Percentiles rank a stretch among this genome's conserved stretches.
Evolutionary conservation across 2,797 vertebrate genomes (phyloP).

Genomic region (Sebastes cheni): DNA sequence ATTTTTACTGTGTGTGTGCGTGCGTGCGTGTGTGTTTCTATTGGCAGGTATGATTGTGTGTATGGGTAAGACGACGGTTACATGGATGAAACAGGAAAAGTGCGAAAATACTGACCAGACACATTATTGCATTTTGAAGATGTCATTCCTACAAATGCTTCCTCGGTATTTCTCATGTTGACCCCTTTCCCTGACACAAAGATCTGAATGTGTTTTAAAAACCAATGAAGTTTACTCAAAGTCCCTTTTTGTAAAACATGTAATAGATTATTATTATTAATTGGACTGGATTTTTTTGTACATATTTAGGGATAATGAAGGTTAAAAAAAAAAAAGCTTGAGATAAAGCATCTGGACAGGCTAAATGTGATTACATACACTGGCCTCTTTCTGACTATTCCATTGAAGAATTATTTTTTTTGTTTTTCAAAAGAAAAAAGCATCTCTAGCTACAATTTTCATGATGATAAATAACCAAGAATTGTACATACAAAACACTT

Average conservation of each 20-base stretch:
- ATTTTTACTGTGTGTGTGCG: conserved; percentile 75
- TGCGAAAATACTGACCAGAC: conserved; percentile 34
- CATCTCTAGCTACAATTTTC: not conserved
- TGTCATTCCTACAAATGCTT: conserved; percentile 58
- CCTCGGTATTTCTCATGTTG: conserved; percentile 30
- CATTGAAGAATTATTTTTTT: not conserved
- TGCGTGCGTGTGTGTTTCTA: conserved; percentile 60
- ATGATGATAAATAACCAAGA: not conserved
- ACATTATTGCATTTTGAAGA: conserved; percentile 45
- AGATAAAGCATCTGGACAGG: not conserved
- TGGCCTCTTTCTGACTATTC: conserved; percentile 19
- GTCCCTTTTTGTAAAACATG: conserved; percentile 25
- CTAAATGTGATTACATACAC: not conserved
- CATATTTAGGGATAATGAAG: conserved; percentile 21
- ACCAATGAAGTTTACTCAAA: conserved; percentile 43
- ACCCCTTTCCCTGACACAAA: conserved; percentile 20
- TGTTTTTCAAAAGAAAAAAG: not conserved
- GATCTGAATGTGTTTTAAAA: conserved; percentile 58
- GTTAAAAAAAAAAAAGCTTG: not conserved
- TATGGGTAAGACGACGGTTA: conserved; percentile 35
- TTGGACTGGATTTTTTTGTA: conserved; percentile 25
- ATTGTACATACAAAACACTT: not conserved
- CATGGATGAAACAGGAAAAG: conserved; percentile 39
- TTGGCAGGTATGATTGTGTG: conserved; percentile 58
- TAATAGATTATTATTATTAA: conserved; percentile 12